Evolutionary conservation across 2,113 vertebrate genomes (phyloP), one percentile per base, ranked within the genome.

Genomic region (Paramisgurnus dabryanus): DNA sequence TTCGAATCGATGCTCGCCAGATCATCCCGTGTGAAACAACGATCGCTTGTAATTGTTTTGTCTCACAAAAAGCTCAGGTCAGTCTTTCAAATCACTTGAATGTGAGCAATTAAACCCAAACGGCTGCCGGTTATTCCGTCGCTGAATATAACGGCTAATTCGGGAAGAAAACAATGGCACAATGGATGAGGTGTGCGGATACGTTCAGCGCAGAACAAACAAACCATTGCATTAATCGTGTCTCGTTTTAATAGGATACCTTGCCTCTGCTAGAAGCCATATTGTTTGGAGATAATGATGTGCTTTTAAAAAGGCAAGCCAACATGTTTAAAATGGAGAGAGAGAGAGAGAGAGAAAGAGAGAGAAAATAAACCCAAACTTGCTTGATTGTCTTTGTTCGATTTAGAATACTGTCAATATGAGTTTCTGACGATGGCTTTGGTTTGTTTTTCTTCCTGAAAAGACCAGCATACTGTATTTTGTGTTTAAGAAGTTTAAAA

Each of bases 141-240:
- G 67, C n/a, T 17, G 40, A 53, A 61, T 61, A 34, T 68, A 81
- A 13, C 5, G 7, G 34, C 41, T 27, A 53, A 45, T 39, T 49
- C 11, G 18, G 57, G 60, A 60, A 82, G 76, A 78, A 85, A 68
- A 50, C 67, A 80, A 66, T 82, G 82, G 84, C 68, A 84, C 9
- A 76, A 75, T 79, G 86, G 86, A 73, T 45, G 71, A 90, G 85
- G 88, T 90, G 89, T 90, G 83, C 84, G 86, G 88, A 88, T 90
- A 88, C 82, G 76, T 90, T 93, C 90, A 92, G 89, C 90, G 90
- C 92, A 92, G 91, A 93, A 93, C 92, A 93, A 92, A 91, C 90
- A 93, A 92, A 90, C 88, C 92, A 90, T 92, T 90, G 90, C 90
- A 86, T 86, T 89, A 92, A 90, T 90, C 91, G 88, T 91, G 83